Conservation (phyloP, 2,797 vertebrate species). For the Geotrypetes seraphini region DNA sequence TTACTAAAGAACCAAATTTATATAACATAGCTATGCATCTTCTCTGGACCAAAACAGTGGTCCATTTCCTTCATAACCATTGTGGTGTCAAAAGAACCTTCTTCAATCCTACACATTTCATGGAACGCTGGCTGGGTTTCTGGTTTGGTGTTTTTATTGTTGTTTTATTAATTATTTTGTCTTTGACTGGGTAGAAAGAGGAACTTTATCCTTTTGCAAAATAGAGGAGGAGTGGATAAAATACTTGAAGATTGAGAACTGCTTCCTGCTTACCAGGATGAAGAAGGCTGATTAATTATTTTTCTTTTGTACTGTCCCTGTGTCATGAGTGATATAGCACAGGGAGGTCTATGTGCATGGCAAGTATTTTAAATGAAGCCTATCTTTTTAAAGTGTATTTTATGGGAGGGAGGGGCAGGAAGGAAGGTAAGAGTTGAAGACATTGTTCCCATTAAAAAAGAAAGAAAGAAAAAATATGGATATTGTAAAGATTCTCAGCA, state of each 20-base stretch:
- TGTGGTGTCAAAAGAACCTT: constrained; percentile 47
- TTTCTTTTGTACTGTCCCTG: constrained; percentile 39
- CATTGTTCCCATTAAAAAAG: too few relatives aligned
- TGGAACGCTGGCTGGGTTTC: constrained; percentile 44
- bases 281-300: constrained; percentile 40
- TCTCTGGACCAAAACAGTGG: constrained; percentile 38
- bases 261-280: constrained; percentile 31
- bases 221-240: constrained; percentile 39
- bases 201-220: constrained; percentile 39
- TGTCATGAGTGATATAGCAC: too few relatives aligned
- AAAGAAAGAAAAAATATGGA: too few relatives aligned
- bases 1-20: constrained; percentile 63
- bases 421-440: too few relatives aligned
- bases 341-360: too few relatives aligned
- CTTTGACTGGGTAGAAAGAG: constrained; percentile 13
- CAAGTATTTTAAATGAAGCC: too few relatives aligned
- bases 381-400: too few relatives aligned
- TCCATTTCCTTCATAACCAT: constrained; percentile 52
- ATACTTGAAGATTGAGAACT: constrained; percentile 46
- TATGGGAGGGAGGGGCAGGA: too few relatives aligned
- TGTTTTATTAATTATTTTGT: constrained; percentile 17
- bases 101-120: constrained; percentile 43
- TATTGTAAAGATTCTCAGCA: too few relatives aligned
- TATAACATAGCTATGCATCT: constrained; percentile 61
- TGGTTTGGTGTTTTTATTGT: too few relatives aligned